Evolutionary conservation across 2,113 vertebrate genomes (phyloP).

Genomic region (Ursus arctos): DNA sequence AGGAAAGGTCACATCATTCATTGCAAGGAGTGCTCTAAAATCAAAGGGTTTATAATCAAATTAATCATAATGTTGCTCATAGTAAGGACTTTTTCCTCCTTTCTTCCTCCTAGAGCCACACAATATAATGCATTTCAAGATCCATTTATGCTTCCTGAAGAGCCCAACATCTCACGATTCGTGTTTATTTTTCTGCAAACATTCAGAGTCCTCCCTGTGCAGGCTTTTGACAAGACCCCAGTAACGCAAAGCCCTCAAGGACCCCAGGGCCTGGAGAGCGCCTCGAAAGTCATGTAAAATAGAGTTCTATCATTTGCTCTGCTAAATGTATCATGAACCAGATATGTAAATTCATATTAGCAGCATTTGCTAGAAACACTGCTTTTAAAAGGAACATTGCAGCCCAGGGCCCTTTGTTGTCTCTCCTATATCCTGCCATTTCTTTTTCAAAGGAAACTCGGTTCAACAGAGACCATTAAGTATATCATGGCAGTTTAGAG

Average conservation of each 20-base stretch:
- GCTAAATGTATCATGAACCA: background rate
- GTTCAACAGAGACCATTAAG: background rate
- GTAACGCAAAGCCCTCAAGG: background rate
- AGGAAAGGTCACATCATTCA: constrained; percentile 41
- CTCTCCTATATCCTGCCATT: background rate
- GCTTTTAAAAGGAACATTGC: background rate
- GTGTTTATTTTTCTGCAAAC: background rate
- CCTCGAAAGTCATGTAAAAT: background rate
- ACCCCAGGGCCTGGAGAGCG: background rate
- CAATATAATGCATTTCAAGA: background rate
- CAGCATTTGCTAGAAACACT: background rate
- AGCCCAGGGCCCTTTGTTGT: background rate
- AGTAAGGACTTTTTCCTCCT: background rate
- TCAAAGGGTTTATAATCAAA: constrained; percentile 18
- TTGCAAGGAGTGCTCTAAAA: constrained; percentile 21
- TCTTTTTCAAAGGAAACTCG: background rate
- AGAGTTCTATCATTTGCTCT: background rate
- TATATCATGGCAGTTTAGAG: background rate
- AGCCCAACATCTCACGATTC: background rate
- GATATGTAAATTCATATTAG: background rate
- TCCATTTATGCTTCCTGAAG: background rate
- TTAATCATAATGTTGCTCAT: background rate
- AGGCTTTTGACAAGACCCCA: background rate
- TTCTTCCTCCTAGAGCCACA: background rate
- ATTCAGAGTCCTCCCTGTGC: background rate